Percentiles rank a stretch among this genome's conserved stretches.
Evolutionary conservation across 2,888 invertebrate species (phyloP).

Genomic region (Petrolisthes cinctipes): DNA sequence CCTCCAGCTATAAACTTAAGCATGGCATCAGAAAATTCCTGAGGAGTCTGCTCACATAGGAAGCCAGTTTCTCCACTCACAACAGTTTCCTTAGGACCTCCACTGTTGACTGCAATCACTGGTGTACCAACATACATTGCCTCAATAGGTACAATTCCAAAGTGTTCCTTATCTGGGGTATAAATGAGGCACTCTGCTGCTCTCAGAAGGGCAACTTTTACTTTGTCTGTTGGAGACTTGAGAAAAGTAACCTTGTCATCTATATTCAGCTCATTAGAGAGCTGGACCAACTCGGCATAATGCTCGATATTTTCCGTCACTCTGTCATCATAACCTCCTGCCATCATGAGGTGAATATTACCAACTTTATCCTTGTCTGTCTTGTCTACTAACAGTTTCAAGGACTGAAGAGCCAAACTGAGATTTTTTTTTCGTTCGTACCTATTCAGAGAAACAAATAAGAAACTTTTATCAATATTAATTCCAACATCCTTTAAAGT

Average conservation of each 20-base stretch:
- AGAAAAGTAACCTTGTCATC: constrained; percentile 84
- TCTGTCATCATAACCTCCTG: constrained; percentile 94
- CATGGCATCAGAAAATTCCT: constrained; percentile 85
- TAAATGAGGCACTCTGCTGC: constrained; percentile 82
- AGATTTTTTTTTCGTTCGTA: constrained; percentile 97
- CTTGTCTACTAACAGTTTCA: constrained; percentile 73
- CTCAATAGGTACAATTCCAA: constrained; percentile 98
- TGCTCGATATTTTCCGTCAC: constrained; percentile 89
- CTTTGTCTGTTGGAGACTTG: constrained; percentile 86
- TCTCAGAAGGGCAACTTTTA: constrained; percentile 86
- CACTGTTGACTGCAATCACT: constrained; percentile 94
- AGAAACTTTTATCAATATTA: constrained; percentile 16
- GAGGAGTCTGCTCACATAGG: constrained; percentile 77
- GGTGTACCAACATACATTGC: constrained; percentile 95
- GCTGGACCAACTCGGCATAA: constrained; percentile 80
- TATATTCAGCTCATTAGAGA: constrained; percentile 78
- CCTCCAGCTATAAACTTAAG: constrained; percentile 76
- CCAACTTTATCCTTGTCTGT: constrained; percentile 11
- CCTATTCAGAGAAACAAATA: constrained; percentile 71
- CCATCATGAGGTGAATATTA: constrained; percentile 85
- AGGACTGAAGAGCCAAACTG: constrained; percentile 84
- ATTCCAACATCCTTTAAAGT: constrained; percentile 40
- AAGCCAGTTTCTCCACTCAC: constrained; percentile 84
- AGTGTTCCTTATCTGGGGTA: constrained; percentile 97
- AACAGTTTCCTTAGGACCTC: constrained; percentile 95